Base-by-base conservation (phyloP, 2,888 invertebrate genomes). In the Hofmannophila pseudospretella region DNA sequence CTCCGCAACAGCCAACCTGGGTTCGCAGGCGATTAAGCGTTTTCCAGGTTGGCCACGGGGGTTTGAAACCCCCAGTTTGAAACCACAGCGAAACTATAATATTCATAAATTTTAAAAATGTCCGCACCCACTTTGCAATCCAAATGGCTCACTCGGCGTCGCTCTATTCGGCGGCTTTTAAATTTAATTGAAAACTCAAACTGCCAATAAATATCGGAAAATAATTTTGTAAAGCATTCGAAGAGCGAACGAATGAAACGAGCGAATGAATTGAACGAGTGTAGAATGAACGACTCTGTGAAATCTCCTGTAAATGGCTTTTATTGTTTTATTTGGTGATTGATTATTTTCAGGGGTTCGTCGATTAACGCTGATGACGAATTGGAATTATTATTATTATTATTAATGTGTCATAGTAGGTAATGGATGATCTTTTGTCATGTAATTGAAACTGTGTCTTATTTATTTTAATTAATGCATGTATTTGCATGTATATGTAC, bases 121-220 rank as follows among this genome's bases (percentile, higher is more conserved):
- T n/a, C n/a, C 19, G 7, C 22, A 14, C 9, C 10, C 22, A 12
- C 4, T 33, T 25, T 33, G 20, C 32, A 34, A 20, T 30, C 29
- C 12, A 4, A 11, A 38, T 10, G 19, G 25, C 23, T 27, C 20
- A 1, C 33, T n/a, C 13, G 7, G 5, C 16, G 5, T 3, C 32
- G 13, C 11, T 28, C 33, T 33, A 23, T 33, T 36, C 20, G 29
- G 22, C 16, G 9, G 36, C 31, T 36, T 41, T 36, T 36, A 36
- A 40, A 30, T 36, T 45, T 37, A 46, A 47, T 50, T 45, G 42
- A 39, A 27, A 41, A 31, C 41, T 41, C 37, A 37, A 45, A 44
- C 33, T 34, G 31, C 35, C 36, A 43, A 44, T 46, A 46, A 49
- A 52, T 46, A 51, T 54, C 37, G 36, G 47, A 39, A 55, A 58